Percentiles rank a stretch among this genome's conserved stretches.
Conservation (phyloP, 2,888 invertebrate genomes). For the Shargacucullia verbasci region DNA sequence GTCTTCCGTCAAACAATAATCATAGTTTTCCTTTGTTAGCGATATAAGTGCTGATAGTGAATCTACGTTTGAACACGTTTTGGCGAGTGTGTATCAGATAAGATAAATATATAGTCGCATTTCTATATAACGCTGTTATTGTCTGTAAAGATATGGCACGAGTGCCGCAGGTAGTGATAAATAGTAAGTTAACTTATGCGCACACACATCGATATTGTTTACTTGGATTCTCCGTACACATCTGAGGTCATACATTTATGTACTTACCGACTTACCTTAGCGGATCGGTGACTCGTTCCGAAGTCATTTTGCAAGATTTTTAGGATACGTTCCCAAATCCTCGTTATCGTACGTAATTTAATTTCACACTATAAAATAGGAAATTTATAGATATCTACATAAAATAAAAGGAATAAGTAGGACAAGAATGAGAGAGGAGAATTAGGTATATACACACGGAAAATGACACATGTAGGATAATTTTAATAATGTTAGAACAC, state of each 20-base stretch:
- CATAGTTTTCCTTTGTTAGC: constrained; percentile 23
- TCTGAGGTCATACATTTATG: constrained; percentile 40
- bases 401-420: too few species aligned
- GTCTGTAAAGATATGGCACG: constrained; percentile 46
- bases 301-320: constrained; percentile 8
- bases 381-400: too few species aligned
- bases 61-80: constrained; percentile 48
- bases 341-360: too few species aligned
- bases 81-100: constrained; percentile 43
- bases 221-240: constrained; percentile 23
- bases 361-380: too few species aligned
- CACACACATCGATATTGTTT: constrained; percentile 20
- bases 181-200: constrained; percentile 2
- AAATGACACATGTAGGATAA: too few species aligned
- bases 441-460: too few species aligned
- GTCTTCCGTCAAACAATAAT: constrained; percentile 7
- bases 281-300: constrained; percentile 8
- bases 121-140: constrained; percentile 55
- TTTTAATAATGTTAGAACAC: too few species aligned
- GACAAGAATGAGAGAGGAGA: too few species aligned
- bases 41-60: constrained; percentile 29
- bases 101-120: constrained; percentile 49
- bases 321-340: too few species aligned
- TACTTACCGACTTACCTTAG: constrained; percentile 12
- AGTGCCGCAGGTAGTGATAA: constrained; percentile 35